phyloP scores from a whole-genome alignment of 2,113 vertebrate genomes.

The Varanus komodoensis region DNA sequence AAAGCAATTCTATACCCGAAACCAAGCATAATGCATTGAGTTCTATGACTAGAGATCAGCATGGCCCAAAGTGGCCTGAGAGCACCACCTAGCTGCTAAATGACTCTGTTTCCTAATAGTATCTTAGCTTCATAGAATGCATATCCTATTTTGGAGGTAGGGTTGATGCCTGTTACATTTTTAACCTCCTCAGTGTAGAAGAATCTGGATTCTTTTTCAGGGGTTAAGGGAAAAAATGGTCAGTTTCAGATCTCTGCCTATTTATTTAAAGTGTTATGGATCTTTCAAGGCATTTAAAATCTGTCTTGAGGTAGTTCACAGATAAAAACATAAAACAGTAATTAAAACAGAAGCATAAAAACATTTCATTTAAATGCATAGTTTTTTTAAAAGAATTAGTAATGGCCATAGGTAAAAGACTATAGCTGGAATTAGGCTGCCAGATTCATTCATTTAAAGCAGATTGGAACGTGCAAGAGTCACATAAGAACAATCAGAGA shows the following conservation, averaged over 20 bases:
- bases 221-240: not conserved
- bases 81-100: constrained; percentile 66
- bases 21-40: not conserved
- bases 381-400: no score
- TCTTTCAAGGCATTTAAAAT: no score
- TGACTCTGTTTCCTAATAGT: not conserved
- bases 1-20: not conserved
- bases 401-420: no score
- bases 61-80: constrained; percentile 28
- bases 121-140: not conserved
- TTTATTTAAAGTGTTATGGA: not conserved
- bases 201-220: not conserved
- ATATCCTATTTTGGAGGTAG: not conserved
- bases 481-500: no score
- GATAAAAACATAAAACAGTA: not conserved
- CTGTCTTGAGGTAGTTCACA: not conserved
- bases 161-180: not conserved
- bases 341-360: not conserved
- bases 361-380: not conserved
- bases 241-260: not conserved
- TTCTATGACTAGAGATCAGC: not conserved
- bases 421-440: no score
- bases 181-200: not conserved
- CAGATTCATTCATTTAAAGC: no score
- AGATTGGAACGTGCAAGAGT: no score